Percentiles rank a stretch among this genome's conserved stretches.
phyloP scores from a whole-genome alignment of 2,888 invertebrate species.

The Auanema freiburgensis region DNA sequence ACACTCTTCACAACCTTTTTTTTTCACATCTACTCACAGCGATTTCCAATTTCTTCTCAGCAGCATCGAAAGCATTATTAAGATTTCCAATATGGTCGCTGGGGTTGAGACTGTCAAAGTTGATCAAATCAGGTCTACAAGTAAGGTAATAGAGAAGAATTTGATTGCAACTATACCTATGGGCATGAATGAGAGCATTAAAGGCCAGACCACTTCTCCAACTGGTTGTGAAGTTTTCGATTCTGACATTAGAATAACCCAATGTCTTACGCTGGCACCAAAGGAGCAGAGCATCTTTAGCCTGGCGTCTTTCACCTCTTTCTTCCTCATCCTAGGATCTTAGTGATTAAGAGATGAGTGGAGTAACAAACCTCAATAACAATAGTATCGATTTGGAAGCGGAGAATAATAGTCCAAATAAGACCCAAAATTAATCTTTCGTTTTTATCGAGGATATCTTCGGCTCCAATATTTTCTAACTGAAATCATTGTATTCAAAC shows the following conservation, averaged over 20 bases:
- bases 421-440: slow-evolving; percentile 92
- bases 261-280: slow-evolving; percentile 99
- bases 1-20: too few relatives aligned
- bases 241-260: slow-evolving; percentile 74
- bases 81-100: slow-evolving; percentile 88
- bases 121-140: slow-evolving; percentile 83
- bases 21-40: slow-evolving; percentile 70
- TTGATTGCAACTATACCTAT: slow-evolving; percentile 71
- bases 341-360: background rate
- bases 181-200: slow-evolving; percentile 96
- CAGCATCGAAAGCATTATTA: slow-evolving; percentile 95
- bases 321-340: slow-evolving; percentile 82
- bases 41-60: slow-evolving; percentile 88
- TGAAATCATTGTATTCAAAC: slow-evolving; percentile 66
- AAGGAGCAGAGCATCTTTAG: slow-evolving; percentile 93
- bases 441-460: slow-evolving; percentile 98
- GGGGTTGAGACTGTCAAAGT: slow-evolving; percentile 74
- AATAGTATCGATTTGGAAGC: slow-evolving; percentile 98
- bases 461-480: slow-evolving; percentile 95
- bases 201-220: slow-evolving; percentile 96
- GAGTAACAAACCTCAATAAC: slow-evolving; percentile 79
- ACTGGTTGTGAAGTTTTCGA: slow-evolving; percentile 73
- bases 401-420: slow-evolving; percentile 97
- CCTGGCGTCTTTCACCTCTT: slow-evolving; percentile 95
- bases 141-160: slow-evolving; percentile 15